Base-by-base conservation (phyloP, 2,888 invertebrate species). In the Nasonovia ribisnigri region DNA sequence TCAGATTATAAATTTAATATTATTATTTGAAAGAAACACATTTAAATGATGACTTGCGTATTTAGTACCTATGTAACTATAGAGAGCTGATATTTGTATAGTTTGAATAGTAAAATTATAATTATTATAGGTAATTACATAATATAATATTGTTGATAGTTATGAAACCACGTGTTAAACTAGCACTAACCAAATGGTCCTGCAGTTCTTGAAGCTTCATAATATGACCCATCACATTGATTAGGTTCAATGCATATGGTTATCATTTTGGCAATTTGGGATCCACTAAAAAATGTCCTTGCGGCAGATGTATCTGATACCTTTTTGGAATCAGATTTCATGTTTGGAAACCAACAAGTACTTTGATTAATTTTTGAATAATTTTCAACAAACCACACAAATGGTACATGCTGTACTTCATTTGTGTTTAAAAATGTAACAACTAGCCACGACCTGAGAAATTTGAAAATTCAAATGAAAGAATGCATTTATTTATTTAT, bases 321-420 rank as follows among this genome's bases (percentile, higher is more conserved):
- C 36, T 84, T 36, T 84, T 84, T 84, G 24, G 24, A 77, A 77
- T 36, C 77, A 77, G 77, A 77, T 84, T 84, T 84, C 84, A 42
- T 84, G 42, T 42, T 0, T 26, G 84, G 84, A 84, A 84, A 84
- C 84, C 84, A 84, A 84, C 84, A 84, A 84, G 42, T 84, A 84
- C 77, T 77, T 77, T 36, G n/a, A 3, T 77, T 77, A 3, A 77
- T 77, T 5, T 36, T 84, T 84, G 42, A 84, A 26, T 42, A 84
- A 26, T 42, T 84, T 42, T 84, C 6, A 84, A 84, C 42, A 84
- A 84, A 84, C 43, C 84, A 84, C 24, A 42, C 24, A 84, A 36
- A 84, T 42, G 84, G 84, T 36, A 84, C 43, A 84, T 84, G 84
- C 42, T 84, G 84, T 36, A 84, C 84, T 84, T 84, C 84, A 26